Base-by-base conservation (phyloP, 2,888 invertebrate species). In the Corbicula japonica region DNA sequence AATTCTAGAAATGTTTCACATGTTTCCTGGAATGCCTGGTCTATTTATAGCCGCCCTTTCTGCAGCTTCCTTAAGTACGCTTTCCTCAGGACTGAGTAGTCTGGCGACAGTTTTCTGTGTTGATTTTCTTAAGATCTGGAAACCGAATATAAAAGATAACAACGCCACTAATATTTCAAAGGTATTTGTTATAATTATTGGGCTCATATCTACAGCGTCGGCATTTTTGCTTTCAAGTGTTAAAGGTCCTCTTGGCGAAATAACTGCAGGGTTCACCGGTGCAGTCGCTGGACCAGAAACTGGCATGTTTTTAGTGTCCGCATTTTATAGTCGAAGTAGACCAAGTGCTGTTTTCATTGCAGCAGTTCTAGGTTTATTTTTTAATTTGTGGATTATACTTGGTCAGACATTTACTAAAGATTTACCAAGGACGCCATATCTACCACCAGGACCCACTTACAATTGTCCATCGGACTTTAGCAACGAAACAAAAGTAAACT, bases 21-120 rank as follows among this genome's bases (percentile, higher is more conserved):
- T 15, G 1, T 38, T 34, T 5, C 74, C 61, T 1, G 66, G 74
- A 3, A 28, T 74, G 10, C 66, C 66, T 18, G 74, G 74, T n/a
- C 34, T 74, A 26, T 75, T 75, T 23, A 54, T 75, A 15, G 68
- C 75, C 2, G 68, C 75, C 10, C 48, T 75, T 12, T 50, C 61
- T 21, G 50, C 68, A 3, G 75, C 75, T 12, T 75, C 66, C 2
- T 52, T 75, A 6, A 75, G 75, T 28, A 71, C 71, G 0, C 50
- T 71, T 28, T 71, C 71, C 1, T 71, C 71, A 8, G 61, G 52
- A 1, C 26, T 71, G 15, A 71, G 41, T 44, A 44, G 71, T 26
- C 18, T 71, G 4, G 23, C 71, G 1, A 52, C 71, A 10, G 60
- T 71, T 5, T 35, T 38, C 1, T 48, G 41, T 26, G 41, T 52